Conservation (phyloP, 2,888 invertebrate species). For the Drosophila crucigera region DNA sequence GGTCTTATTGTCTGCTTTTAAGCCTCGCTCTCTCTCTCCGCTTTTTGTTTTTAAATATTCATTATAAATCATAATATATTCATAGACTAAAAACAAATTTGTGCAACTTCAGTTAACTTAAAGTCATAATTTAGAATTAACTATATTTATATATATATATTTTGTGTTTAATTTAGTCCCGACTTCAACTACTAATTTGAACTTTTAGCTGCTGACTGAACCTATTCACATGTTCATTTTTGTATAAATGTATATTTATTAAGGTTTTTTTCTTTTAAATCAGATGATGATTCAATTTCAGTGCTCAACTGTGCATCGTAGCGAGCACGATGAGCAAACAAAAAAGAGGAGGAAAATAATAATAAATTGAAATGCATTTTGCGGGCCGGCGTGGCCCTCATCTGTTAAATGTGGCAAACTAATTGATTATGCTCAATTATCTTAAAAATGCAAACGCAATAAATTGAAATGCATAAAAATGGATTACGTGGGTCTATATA, state of each 20-base stretch:
- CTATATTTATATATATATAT: not conserved
- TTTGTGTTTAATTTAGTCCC: not conserved
- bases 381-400: constrained; percentile 30
- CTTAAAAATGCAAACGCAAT: constrained; percentile 57
- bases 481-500: constrained; percentile 3
- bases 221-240: constrained; percentile 44
- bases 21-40: constrained; percentile 5
- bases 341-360: not conserved
- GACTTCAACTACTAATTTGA: not conserved
- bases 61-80: not conserved
- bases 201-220: constrained; percentile 1
- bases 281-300: constrained; percentile 50
- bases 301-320: constrained; percentile 48
- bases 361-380: constrained; percentile 43
- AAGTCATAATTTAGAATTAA: not conserved
- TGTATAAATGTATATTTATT: constrained; percentile 37
- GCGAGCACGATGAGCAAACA: constrained; percentile 14
- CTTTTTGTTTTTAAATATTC: not conserved
- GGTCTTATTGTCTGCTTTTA: constrained; percentile 25
- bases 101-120: not conserved
- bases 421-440: constrained; percentile 79
- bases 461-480: constrained; percentile 40
- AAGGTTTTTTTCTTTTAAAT: constrained; percentile 17
- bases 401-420: constrained; percentile 78
- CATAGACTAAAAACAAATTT: not conserved